Evolutionary conservation across 2,113 vertebrate genomes (phyloP).

Genomic region (Gopherus flavomarginatus): DNA sequence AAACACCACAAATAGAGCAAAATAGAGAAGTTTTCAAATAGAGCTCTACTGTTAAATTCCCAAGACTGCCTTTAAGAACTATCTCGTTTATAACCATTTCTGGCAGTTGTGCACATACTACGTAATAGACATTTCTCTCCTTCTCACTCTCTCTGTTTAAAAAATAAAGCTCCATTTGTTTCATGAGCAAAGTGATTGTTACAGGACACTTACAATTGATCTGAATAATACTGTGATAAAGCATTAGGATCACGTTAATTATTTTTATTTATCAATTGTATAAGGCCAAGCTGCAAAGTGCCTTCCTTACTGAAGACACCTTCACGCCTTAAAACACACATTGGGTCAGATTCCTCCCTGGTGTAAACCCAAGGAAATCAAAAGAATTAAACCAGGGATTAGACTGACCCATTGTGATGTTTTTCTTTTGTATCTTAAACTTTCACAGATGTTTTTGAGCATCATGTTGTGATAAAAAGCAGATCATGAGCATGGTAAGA

Average conservation of each 20-base stretch:
- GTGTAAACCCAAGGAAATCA: neutral
- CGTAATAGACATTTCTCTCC: neutral
- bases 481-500: neutral
- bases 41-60: neutral
- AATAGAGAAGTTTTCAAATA: neutral
- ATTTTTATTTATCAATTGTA: neutral
- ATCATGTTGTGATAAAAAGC: neutral
- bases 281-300: neutral
- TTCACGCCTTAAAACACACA: neutral
- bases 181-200: neutral
- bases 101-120: neutral
- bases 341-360: neutral
- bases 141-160: neutral
- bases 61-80: neutral
- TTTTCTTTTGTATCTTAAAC: neutral
- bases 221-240: neutral
- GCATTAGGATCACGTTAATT: neutral
- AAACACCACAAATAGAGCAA: neutral
- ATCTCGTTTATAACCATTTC: neutral
- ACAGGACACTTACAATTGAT: fast-evolving
- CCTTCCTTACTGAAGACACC: fast-evolving
- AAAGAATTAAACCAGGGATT: neutral
- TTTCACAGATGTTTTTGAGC: neutral
- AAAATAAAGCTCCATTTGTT: neutral
- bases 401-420: fast-evolving